phyloP scores from a whole-genome alignment of 2,113 vertebrate species.

The Aleadryas rufinucha region DNA sequence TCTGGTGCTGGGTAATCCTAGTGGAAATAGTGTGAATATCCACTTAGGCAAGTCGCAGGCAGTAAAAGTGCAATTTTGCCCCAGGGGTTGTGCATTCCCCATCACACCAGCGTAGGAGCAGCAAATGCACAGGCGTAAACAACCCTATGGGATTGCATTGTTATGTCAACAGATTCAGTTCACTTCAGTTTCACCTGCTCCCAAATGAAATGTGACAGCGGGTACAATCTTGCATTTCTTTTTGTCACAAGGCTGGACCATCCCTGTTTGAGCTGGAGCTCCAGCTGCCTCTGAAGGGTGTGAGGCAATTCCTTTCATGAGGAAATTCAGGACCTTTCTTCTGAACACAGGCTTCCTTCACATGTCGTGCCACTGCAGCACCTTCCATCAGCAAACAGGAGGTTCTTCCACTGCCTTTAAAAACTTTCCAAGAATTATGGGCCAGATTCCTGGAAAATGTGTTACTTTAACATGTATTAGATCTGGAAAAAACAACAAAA shows the following conservation, averaged over 20 bases:
- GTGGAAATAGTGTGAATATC: neutral
- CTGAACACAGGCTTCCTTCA: neutral
- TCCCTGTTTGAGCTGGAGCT: neutral
- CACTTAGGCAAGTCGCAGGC: neutral
- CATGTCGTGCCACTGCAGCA: rapidly evolving
- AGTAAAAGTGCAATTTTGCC: neutral
- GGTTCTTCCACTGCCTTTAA: neutral
- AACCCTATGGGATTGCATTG: neutral
- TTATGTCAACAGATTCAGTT: neutral
- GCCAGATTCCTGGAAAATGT: neutral
- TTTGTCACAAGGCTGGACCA: neutral
- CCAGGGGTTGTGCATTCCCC: neutral
- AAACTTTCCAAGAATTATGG: neutral
- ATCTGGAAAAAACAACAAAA: neutral
- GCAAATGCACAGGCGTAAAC: neutral
- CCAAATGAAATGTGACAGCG: neutral
- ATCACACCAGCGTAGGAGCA: neutral
- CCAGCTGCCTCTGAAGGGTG: neutral
- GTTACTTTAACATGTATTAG: neutral
- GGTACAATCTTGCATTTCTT: neutral
- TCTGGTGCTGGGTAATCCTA: neutral
- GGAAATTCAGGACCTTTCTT: neutral
- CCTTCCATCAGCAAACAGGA: neutral
- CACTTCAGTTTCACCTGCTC: neutral
- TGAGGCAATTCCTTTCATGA: neutral